Evolutionary conservation across 1,140 invertebrate species (phyloP).

Genomic region (Dreissena polymorpha): DNA sequence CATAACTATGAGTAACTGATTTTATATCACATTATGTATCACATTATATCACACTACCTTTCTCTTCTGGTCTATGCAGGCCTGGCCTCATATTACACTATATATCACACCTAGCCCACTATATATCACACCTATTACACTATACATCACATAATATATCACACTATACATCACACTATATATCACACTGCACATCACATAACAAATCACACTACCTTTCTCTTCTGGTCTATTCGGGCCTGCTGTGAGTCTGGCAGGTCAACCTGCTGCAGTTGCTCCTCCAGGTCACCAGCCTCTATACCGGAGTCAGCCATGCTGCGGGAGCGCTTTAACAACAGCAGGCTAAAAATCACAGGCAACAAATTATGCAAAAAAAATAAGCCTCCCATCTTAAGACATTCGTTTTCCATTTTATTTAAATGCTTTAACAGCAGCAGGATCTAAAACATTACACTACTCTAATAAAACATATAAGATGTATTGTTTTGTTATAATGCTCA

Average conservation of each 20-base stretch:
- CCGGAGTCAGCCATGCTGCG: conserved; percentile 25
- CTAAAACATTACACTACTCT: too few species aligned
- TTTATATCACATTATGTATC: too few species aligned
- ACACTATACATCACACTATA: conserved; percentile 4
- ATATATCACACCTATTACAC: neutral
- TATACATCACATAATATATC: neutral
- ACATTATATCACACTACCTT: too few species aligned
- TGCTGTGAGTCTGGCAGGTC: conserved; percentile 24
- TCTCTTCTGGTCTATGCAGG: too few species aligned
- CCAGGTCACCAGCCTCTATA: conserved; percentile 21
- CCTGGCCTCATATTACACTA: too few species aligned
- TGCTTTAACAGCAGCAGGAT: too few species aligned
- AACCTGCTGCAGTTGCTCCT: conserved; percentile 39
- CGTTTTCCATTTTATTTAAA: too few species aligned
- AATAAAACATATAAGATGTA: too few species aligned
- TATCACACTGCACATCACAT: neutral
- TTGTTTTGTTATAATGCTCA: too few species aligned
- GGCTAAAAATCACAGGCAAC: conserved; percentile 2
- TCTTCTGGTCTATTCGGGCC: conserved; percentile 37
- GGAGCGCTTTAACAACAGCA: conserved; percentile 48
- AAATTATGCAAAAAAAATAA: too few species aligned
- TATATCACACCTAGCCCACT: neutral
- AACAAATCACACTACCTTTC: conserved; percentile 12
- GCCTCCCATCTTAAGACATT: too few species aligned
- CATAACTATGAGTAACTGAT: too few species aligned